These are phyloP conservation scores for Phoebastria nigripes DNA, from an alignment of 2,797 vertebrate genomes.

Conservation along the genomic window DNA sequence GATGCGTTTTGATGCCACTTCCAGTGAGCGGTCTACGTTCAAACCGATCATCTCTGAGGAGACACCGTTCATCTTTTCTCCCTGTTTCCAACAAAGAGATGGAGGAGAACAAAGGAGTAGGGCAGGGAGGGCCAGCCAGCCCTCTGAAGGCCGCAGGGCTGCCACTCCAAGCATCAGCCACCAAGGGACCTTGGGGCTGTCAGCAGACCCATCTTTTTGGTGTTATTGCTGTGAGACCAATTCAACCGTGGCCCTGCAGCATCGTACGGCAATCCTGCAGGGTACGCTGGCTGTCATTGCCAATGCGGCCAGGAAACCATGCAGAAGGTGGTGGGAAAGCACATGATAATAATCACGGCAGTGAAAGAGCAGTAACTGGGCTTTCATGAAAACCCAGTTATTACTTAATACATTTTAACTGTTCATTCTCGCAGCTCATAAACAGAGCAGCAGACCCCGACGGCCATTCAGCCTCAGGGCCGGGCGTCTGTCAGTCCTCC, in stretches of 20 bases:
- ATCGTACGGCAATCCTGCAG: not conserved
- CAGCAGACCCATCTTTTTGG: not conserved
- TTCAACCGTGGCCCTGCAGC: not conserved
- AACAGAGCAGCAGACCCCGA: not conserved
- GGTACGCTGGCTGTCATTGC: not conserved
- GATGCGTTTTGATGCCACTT: not conserved
- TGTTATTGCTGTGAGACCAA: not conserved
- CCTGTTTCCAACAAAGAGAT: conserved; percentile 52
- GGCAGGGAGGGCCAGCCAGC: not conserved
- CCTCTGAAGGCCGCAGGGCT: not conserved
- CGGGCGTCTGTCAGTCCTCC: not conserved
- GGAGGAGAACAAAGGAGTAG: conserved; percentile 41
- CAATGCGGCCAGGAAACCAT: not conserved
- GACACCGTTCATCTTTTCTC: conserved; percentile 41
- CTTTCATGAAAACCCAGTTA: not conserved
- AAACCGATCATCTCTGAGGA: conserved; percentile 19
- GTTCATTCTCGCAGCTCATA: not conserved
- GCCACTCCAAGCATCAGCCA: not conserved
- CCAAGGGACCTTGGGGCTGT: not conserved
- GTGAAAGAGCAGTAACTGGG: not conserved
- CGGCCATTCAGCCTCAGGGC: not conserved
- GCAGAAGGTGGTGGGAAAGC: not conserved
- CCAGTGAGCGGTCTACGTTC: not conserved
- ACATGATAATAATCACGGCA: not conserved
- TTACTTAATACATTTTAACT: not conserved